A percentile compares a stretch with the other conserved stretches of the same genome.
Conservation (phyloP, 2,797 vertebrate species). For the Ptychadena robeensis region DNA sequence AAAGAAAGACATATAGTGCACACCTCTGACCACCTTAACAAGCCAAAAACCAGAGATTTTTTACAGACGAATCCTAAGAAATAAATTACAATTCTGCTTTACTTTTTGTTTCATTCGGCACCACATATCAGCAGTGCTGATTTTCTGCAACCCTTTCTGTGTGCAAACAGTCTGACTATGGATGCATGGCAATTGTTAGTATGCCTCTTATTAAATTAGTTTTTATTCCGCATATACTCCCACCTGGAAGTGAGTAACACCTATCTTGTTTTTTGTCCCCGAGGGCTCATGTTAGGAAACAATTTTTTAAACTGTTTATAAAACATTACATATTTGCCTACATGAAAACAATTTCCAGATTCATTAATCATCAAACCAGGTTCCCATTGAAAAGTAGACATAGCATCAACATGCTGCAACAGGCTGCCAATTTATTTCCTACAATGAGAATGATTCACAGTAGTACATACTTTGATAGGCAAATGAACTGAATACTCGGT, state of each 20-base stretch:
- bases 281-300: background rate
- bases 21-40: too few relatives aligned
- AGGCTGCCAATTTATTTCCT: background rate
- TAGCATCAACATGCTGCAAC: background rate
- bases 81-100: too few relatives aligned
- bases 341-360: background rate
- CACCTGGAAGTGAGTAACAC: too few relatives aligned
- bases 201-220: background rate
- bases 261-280: background rate
- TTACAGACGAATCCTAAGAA: too few relatives aligned
- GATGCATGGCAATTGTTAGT: too few relatives aligned
- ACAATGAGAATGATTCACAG: background rate
- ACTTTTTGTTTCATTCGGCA: too few relatives aligned
- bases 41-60: too few relatives aligned
- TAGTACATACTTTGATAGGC: slow-evolving; percentile 6
- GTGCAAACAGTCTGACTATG: too few relatives aligned
- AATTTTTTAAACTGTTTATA: background rate
- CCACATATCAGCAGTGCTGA: too few relatives aligned
- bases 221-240: background rate
- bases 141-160: too few relatives aligned
- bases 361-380: background rate
- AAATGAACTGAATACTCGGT: slow-evolving; percentile 25
- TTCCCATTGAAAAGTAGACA: background rate
- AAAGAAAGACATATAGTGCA: too few relatives aligned
- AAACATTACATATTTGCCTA: background rate